Percentiles rank a stretch among this genome's conserved stretches.
Conservation (phyloP, 2,888 invertebrate species). For the Synanthedon andrenaeformis region DNA sequence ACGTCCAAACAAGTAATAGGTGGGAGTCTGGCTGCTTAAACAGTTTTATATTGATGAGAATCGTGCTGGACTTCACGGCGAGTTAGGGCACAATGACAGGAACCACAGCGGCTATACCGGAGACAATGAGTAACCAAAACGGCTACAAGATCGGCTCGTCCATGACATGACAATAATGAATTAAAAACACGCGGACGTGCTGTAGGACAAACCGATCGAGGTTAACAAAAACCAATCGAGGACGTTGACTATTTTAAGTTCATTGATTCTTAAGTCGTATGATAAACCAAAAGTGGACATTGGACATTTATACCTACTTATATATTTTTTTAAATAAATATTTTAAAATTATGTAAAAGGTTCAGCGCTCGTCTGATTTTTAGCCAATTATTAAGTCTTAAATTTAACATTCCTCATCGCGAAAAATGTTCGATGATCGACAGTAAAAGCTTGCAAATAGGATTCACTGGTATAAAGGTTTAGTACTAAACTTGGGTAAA, state of each 20-base stretch:
- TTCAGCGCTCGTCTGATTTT: too few species aligned
- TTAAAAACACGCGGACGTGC: constrained; percentile 24
- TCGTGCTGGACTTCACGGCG: constrained; percentile 57
- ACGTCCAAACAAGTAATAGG: constrained; percentile 34
- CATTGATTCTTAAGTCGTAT: constrained; percentile 16
- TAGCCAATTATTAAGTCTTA: too few species aligned
- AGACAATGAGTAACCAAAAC: constrained; percentile 44
- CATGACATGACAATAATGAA: constrained; percentile 53
- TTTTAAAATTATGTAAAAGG: too few species aligned
- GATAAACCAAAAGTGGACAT: too few species aligned
- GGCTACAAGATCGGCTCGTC: constrained; percentile 28
- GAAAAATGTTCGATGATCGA: too few species aligned
- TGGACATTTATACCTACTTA: too few species aligned
- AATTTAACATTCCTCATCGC: too few species aligned
- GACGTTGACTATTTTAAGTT: constrained; percentile 32
- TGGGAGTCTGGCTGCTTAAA: constrained; percentile 32
- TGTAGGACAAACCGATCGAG: constrained; percentile 35
- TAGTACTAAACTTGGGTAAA: too few species aligned
- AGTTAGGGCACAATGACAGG: constrained; percentile 64
- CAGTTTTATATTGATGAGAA: constrained; percentile 56
- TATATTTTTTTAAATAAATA: too few species aligned
- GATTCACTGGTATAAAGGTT: too few species aligned
- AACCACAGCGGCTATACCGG: constrained; percentile 44
- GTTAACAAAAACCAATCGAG: constrained; percentile 38
- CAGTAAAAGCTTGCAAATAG: too few species aligned